Evolutionary conservation across 2,113 vertebrate species (phyloP), one percentile per base, ranked within the genome.

Genomic region (Lepisosteus oculatus): DNA sequence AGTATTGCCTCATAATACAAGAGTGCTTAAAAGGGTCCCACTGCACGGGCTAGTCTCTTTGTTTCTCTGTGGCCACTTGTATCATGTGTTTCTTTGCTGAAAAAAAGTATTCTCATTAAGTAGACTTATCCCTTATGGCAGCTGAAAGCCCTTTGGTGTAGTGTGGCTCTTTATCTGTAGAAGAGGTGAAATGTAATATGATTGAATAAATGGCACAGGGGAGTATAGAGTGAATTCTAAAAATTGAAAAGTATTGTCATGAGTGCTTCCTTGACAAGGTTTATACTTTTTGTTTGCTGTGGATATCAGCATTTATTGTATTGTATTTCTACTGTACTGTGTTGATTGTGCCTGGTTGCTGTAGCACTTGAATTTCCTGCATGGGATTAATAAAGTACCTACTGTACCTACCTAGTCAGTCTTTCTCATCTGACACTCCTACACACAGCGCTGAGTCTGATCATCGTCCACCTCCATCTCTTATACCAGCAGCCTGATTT

Each of bases 31-130:
- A 72, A 55, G 67, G 68, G 72, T 72, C 69, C 47, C 29, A 54
- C 41, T 61, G 59, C 44, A 55, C 59, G 63, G 44, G 69, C 6
- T 63, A 57, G 47, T 66, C 61, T 70, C 61, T 71, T 72, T 76
- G 56, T 73, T 64, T 56, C 51, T 74, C 71, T 72, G 65, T 63
- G 57, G 67, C 71, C 51, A 9, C 57, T 43, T 55, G 61, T 61
- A 55, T 61, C 72, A 51, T 74, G 67, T 68, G 55, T 17, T 3
- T 12, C 55, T 41, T 64, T 54, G 67, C 61, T 62, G 69, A 65
- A 68, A 63, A 72, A 74, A 7, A 8, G 69, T 66, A 55, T 55
- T 70, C 69, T 74, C 64, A 62, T 70, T 76, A 68, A 76, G 66
- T 68, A 73, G 64, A 41, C 45, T 41, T 68, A 47, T 47, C 47